Conservation (phyloP, 2,113 vertebrate species). For the Mus spicilegus region DNA sequence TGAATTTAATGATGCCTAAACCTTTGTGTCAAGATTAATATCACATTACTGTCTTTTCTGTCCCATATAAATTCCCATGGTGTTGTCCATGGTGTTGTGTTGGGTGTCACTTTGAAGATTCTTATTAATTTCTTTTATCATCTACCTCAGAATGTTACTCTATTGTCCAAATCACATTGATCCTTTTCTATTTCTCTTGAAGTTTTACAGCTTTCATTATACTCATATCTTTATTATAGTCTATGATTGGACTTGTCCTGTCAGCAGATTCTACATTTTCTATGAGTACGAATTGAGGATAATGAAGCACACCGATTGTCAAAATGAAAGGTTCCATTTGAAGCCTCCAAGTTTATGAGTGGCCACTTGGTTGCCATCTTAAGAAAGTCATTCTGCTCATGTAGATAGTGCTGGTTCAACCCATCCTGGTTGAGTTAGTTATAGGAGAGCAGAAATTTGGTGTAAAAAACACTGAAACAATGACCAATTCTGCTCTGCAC, state of each 20-base stretch:
- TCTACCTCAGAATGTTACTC: neutral
- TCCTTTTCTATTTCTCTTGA: neutral
- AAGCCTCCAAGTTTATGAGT: neutral
- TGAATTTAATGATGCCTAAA: neutral
- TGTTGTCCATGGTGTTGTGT: fast-evolving
- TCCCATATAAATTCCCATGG: neutral
- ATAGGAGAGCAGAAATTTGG: neutral
- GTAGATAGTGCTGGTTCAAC: neutral
- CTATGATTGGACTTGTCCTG: neutral
- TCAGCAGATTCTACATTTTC: neutral
- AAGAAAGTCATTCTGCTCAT: neutral
- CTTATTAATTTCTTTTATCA: neutral
- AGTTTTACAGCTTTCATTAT: neutral
- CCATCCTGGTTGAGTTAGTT: neutral
- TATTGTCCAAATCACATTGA: neutral
- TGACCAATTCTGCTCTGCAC: neutral
- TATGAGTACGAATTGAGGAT: neutral
- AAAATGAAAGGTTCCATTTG: neutral
- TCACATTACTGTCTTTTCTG: neutral
- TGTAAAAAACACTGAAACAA: neutral
- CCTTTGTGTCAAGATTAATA: neutral
- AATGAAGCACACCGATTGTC: neutral
- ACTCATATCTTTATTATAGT: neutral
- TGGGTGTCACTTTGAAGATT: neutral
- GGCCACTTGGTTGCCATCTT: too few species aligned